These are phyloP conservation scores for Lepidonotus clava DNA, from an alignment of 2,888 invertebrate genomes.

Conservation along the genomic window DNA sequence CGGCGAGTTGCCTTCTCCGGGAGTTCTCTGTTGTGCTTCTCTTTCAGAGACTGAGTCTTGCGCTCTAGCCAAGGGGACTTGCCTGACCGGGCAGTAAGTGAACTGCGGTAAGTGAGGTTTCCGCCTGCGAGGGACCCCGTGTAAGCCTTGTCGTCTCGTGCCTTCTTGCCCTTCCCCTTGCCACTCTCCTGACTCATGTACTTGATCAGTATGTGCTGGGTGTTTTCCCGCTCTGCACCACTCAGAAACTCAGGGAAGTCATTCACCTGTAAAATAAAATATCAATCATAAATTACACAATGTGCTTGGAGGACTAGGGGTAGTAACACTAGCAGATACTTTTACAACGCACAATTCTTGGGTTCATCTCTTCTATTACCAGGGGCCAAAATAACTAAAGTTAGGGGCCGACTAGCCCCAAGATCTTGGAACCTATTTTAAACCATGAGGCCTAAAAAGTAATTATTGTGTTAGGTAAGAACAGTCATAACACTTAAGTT, in stretches of 20 bases:
- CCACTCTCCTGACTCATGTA: conserved; percentile 60
- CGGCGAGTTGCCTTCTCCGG: background rate
- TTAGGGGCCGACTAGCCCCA: too few relatives aligned
- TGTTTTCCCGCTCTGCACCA: conserved; percentile 76
- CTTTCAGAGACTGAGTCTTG: conserved; percentile 11
- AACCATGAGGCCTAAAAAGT: too few relatives aligned
- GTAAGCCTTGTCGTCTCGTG: background rate
- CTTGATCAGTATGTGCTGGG: conserved; percentile 76
- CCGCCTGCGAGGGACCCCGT: background rate
- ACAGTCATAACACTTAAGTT: too few relatives aligned
- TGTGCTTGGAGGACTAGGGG: too few relatives aligned
- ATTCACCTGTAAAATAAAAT: conserved; percentile 75
- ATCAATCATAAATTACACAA: conserved; percentile 23
- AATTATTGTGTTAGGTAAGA: too few relatives aligned
- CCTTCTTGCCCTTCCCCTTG: background rate
- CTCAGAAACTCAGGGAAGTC: conserved; percentile 78
- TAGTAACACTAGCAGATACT: too few relatives aligned
- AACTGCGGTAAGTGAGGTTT: background rate
- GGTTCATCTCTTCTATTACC: too few relatives aligned
- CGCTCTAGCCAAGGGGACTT: conserved; percentile 17
- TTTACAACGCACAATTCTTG: too few relatives aligned
- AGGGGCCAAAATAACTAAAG: too few relatives aligned
- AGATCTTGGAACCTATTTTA: too few relatives aligned
- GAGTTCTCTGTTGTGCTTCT: background rate
- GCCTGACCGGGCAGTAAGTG: conserved; percentile 15